These are phyloP conservation scores for Eulimnadia texana DNA, from an alignment of 1,140 invertebrate species.

Conservation along the genomic window DNA sequence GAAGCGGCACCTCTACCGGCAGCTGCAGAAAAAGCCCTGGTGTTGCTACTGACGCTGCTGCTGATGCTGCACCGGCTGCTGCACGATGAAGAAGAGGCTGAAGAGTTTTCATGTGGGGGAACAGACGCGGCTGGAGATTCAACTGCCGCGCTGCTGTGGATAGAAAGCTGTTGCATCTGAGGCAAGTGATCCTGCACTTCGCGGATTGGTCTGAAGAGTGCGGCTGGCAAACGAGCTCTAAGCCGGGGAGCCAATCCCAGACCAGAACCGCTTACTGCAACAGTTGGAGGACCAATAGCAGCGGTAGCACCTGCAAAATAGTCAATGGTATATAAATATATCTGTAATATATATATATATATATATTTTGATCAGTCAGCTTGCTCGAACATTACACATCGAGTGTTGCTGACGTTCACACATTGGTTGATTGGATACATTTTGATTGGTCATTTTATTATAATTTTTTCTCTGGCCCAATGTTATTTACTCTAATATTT, in stretches of 20 bases:
- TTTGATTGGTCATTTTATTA: too few relatives aligned
- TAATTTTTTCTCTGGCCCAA: too few relatives aligned
- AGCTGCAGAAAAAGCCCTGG: background rate
- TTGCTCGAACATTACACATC: too few relatives aligned
- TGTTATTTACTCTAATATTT: too few relatives aligned
- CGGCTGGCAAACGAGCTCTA: constrained; percentile 17
- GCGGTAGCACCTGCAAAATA: background rate
- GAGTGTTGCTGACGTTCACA: too few relatives aligned
- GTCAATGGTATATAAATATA: too few relatives aligned
- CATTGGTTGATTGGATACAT: too few relatives aligned
- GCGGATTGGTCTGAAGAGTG: constrained; percentile 30
- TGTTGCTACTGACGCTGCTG: constrained; percentile 10
- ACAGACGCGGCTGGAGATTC: constrained; percentile 3
- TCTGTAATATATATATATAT: too few relatives aligned
- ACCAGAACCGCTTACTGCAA: constrained; percentile 26
- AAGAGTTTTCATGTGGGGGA: background rate
- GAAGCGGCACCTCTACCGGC: background rate
- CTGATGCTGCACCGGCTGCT: constrained; percentile 14
- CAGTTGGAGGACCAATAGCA: constrained; percentile 32
- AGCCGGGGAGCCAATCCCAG: constrained; percentile 22
- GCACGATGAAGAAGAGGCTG: constrained; percentile 12
- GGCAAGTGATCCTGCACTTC: constrained; percentile 23
- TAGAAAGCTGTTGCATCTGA: constrained; percentile 9
- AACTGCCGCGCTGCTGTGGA: background rate
- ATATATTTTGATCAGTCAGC: too few relatives aligned